Percentiles rank a stretch among this genome's conserved stretches.
phyloP scores from a whole-genome alignment of 2,113 vertebrate genomes.

The human (Homo sapiens) region DNA sequence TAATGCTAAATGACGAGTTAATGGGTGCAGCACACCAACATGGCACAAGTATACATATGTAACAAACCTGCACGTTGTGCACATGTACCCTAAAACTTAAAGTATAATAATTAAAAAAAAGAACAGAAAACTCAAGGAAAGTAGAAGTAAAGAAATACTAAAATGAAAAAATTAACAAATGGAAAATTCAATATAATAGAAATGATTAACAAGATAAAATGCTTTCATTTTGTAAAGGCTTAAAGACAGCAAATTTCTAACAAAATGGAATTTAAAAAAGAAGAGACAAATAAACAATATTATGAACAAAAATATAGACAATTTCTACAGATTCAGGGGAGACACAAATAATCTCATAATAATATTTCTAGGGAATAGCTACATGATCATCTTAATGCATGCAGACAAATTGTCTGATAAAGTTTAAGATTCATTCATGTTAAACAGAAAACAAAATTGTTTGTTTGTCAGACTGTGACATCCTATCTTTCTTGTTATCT shows the following conservation, averaged over 20 bases:
- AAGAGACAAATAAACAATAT: neutral
- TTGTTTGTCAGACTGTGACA: neutral
- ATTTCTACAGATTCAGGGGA: neutral
- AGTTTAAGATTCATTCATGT: neutral
- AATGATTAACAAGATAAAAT: neutral
- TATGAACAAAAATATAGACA: neutral
- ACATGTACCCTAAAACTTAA: no score
- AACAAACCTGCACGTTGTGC: no score
- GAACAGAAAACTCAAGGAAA: neutral
- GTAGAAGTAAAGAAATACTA: neutral
- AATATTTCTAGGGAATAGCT: neutral
- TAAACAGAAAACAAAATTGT: neutral
- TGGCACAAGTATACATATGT: no score
- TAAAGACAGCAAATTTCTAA: neutral
- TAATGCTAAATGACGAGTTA: no score
- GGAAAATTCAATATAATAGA: neutral
- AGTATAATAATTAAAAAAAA: neutral
- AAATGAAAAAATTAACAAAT: neutral
- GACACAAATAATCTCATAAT: neutral
- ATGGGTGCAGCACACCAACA: no score
- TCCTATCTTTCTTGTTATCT: neutral
- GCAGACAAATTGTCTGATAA: neutral
- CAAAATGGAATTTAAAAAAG: neutral
- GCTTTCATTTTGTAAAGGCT: neutral
- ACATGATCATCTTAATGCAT: neutral